A percentile compares a stretch with the other conserved stretches of the same genome.
Conservation (phyloP, 2,113 vertebrate species). For the Scomber japonicus region DNA sequence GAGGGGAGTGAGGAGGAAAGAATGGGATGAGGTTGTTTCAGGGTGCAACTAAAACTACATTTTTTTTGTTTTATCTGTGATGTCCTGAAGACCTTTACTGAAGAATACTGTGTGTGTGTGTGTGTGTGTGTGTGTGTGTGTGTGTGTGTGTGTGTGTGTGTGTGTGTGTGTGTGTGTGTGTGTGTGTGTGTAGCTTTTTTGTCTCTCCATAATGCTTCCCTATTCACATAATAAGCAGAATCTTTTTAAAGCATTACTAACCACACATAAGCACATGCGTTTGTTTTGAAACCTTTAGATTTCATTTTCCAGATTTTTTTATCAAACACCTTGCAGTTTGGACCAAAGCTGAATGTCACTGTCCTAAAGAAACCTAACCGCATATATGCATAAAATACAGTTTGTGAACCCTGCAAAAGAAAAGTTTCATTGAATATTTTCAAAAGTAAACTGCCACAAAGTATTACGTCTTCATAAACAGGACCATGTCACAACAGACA, state of each 20-base stretch:
- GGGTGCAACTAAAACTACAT: slow-evolving; percentile 17
- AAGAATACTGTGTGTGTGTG: background rate
- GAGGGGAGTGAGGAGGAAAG: slow-evolving; percentile 1
- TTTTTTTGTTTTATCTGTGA: background rate
- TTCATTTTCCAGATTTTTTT: background rate
- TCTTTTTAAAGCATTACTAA: slow-evolving; percentile 20
- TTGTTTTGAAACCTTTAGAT: slow-evolving; percentile 12
- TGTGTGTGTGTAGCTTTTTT: slow-evolving; percentile 4
- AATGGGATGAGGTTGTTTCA: slow-evolving; percentile 18
- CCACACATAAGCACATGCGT: background rate
- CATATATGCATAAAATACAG: slow-evolving; percentile 26
- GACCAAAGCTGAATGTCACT: slow-evolving; percentile 3
- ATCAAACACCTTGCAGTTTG: slow-evolving; percentile 19
- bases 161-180: background rate
- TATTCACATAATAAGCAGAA: slow-evolving; percentile 22
- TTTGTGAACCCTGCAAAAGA: background rate
- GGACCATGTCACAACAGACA: slow-evolving; percentile 11
- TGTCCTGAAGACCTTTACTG: background rate
- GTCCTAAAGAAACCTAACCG: slow-evolving; percentile 2
- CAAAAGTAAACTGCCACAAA: slow-evolving; percentile 10
- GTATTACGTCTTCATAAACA: slow-evolving; percentile 1
- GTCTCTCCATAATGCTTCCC: background rate
- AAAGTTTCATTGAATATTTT: slow-evolving; percentile 26
- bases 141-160: too few species aligned
- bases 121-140: background rate